A percentile compares a stretch with the other conserved stretches of the same genome.
Evolutionary conservation across 2,888 invertebrate genomes (phyloP).

Genomic region (Apocheima hispidaria): DNA sequence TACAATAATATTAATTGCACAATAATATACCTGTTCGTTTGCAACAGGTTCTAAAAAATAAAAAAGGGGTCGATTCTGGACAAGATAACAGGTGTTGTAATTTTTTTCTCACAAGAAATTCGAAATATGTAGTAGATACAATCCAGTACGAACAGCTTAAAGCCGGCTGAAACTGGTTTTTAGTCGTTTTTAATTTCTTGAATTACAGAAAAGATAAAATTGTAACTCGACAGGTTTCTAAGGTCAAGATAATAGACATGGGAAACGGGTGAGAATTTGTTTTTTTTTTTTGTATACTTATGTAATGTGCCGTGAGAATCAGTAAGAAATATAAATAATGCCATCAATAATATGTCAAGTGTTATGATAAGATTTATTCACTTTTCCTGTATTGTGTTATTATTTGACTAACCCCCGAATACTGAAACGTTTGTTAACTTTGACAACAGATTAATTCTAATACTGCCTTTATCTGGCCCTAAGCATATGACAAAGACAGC

Average conservation of each 20-base stretch:
- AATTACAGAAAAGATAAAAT: conserved; percentile 34
- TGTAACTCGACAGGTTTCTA: conserved; percentile 32
- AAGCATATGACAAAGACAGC: too few species aligned
- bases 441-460: too few species aligned
- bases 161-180: conserved; percentile 33
- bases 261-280: conserved; percentile 18
- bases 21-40: conserved; percentile 35
- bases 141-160: conserved; percentile 28
- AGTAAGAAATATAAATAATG: background rate
- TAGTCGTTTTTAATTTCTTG: conserved; percentile 30
- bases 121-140: conserved; percentile 13
- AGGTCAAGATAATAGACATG: conserved; percentile 39
- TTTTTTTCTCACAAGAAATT: conserved; percentile 43
- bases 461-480: too few species aligned
- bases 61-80: conserved; percentile 33
- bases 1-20: conserved; percentile 10
- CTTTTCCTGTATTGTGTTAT: too few species aligned
- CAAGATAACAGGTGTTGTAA: background rate
- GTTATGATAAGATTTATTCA: too few species aligned
- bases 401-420: too few species aligned
- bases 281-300: background rate
- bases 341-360: too few species aligned
- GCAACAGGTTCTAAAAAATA: conserved; percentile 44
- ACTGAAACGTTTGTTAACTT: too few species aligned
- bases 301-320: background rate